A percentile compares a stretch with the other conserved stretches of the same genome.
Evolutionary conservation across 2,113 vertebrate species (phyloP).

Genomic region (Sitta europaea): DNA sequence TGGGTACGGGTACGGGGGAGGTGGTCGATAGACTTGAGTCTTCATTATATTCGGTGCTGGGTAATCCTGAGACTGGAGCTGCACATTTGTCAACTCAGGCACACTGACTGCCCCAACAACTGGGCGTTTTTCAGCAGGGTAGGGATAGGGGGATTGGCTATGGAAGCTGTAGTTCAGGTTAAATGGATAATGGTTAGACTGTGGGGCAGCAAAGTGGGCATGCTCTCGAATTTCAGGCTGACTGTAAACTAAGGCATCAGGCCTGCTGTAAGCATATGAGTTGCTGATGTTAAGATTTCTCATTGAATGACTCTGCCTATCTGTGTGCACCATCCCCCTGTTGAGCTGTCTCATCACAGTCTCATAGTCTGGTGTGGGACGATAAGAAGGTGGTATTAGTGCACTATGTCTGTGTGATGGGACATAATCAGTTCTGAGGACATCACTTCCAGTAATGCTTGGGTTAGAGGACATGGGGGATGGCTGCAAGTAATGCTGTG

Average conservation of each 20-base stretch:
- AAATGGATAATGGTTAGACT: constrained; percentile 81
- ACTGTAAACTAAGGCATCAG: constrained; percentile 94
- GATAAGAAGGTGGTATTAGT: constrained; percentile 93
- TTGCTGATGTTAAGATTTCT: constrained; percentile 91
- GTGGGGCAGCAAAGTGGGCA: constrained; percentile 68
- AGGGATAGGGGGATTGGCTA: constrained; percentile 85
- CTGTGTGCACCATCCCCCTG: constrained; percentile 75
- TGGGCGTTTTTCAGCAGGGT: constrained; percentile 83
- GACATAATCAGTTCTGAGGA: constrained; percentile 87
- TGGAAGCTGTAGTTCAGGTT: constrained; percentile 93
- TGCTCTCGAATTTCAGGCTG: constrained; percentile 96
- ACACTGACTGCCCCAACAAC: constrained; percentile 95
- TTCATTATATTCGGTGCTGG: constrained; percentile 91
- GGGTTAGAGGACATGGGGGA: constrained; percentile 97
- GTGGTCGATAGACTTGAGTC: constrained; percentile 92
- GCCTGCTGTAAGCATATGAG: constrained; percentile 91
- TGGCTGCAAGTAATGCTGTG: constrained; percentile 89
- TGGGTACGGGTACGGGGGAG: constrained; percentile 89
- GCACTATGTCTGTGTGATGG: constrained; percentile 92
- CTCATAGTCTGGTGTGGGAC: constrained; percentile 95
- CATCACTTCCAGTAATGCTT: constrained; percentile 91
- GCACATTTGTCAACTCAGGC: constrained; percentile 92
- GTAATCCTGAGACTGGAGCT: constrained; percentile 94
- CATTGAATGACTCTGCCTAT: constrained; percentile 92
- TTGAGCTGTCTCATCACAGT: constrained; percentile 94